Percentiles rank a stretch among this genome's conserved stretches.
Evolutionary conservation across 2,113 vertebrate species (phyloP).

Genomic region (Himantopus leucocephalus): DNA sequence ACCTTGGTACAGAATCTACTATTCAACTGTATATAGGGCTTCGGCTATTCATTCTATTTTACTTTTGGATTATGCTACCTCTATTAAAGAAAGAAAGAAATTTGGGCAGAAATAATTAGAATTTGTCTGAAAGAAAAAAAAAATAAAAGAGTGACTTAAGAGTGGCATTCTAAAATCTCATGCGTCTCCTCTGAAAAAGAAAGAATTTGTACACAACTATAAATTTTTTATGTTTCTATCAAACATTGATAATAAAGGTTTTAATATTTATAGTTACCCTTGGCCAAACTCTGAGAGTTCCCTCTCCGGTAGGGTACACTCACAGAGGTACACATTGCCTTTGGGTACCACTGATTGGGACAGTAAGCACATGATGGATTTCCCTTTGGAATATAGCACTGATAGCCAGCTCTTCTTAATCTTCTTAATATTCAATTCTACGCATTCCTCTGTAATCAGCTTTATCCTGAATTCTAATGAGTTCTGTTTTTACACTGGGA

Average conservation of each 20-base stretch:
- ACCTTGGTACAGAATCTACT: constrained; percentile 66
- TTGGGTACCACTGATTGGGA: constrained; percentile 74
- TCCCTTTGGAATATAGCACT: constrained; percentile 63
- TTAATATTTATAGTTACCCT: constrained; percentile 81
- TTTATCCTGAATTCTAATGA: constrained; percentile 69
- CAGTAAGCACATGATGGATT: background rate
- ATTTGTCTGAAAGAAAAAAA: constrained; percentile 23
- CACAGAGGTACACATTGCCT: constrained; percentile 64
- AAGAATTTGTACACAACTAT: constrained; percentile 66
- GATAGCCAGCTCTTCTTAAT: constrained; percentile 53
- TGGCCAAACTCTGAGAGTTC: constrained; percentile 72
- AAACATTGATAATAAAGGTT: constrained; percentile 78
- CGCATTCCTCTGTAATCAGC: constrained; percentile 61
- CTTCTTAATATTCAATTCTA: constrained; percentile 72
- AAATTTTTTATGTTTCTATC: constrained; percentile 77
- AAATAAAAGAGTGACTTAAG: background rate
- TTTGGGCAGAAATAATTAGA: constrained; percentile 52
- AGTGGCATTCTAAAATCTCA: constrained; percentile 48
- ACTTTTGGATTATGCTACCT: background rate
- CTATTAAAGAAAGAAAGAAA: constrained; percentile 13
- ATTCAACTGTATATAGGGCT: background rate
- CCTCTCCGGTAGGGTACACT: constrained; percentile 31
- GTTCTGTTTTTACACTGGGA: constrained; percentile 48
- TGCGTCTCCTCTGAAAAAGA: constrained; percentile 35
- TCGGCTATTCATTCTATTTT: background rate